A percentile compares a stretch with the other conserved stretches of the same genome.
Conservation (phyloP, 2,888 invertebrate species). For the Diadromus collaris region DNA sequence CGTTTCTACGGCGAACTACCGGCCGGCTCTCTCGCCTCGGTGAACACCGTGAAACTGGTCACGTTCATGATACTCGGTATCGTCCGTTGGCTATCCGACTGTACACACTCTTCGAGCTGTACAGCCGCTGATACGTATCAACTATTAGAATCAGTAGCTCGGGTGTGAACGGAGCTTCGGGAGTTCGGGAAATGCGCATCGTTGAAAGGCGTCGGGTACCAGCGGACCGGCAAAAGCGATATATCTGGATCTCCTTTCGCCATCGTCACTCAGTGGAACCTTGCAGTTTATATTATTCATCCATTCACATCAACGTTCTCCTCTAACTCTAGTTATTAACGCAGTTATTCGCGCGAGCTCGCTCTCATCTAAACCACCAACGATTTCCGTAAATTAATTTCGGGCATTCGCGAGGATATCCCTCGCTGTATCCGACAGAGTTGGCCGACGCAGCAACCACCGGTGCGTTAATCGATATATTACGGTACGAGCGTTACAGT, state of each 20-base stretch:
- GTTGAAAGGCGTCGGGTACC: neutral
- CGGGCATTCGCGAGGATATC: conserved; percentile 5
- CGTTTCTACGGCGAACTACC: conserved; percentile 22
- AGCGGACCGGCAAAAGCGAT: neutral
- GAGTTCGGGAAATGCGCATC: neutral
- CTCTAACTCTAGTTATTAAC: conserved; percentile 26
- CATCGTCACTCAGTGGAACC: neutral
- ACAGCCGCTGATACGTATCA: neutral
- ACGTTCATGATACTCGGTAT: conserved; percentile 24
- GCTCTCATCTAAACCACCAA: conserved; percentile 29
- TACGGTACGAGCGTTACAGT: neutral
- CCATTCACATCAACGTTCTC: conserved; percentile 29
- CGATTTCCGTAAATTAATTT: conserved; percentile 46
- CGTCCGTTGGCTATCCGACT: conserved; percentile 3
- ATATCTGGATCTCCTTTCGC: neutral
- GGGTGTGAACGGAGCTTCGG: neutral
- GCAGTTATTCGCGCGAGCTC: conserved; percentile 1
- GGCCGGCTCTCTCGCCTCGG: conserved; percentile 16
- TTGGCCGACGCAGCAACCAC: neutral
- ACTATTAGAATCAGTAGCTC: conserved; percentile 7
- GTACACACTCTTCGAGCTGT: neutral
- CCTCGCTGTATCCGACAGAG: neutral
- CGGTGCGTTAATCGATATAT: neutral
- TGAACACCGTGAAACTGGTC: conserved; percentile 4
- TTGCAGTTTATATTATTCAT: conserved; percentile 40